Percentiles rank a stretch among this genome's conserved stretches.
Evolutionary conservation across 2,797 vertebrate species (phyloP).

Genomic region (Hozukius guyotensis): DNA sequence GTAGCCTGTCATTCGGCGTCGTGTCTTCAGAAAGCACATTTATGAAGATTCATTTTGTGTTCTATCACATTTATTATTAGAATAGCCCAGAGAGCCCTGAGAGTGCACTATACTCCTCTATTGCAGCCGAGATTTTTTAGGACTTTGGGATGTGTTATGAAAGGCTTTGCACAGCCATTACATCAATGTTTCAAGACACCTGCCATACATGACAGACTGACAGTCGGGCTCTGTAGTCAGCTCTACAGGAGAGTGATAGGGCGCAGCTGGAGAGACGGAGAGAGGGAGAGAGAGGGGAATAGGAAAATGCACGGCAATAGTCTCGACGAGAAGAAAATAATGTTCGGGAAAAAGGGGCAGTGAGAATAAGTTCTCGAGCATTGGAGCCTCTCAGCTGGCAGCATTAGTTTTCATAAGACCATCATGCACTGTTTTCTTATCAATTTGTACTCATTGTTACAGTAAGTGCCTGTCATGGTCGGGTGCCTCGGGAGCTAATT

Average conservation of each 20-base stretch:
- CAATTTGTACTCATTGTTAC: constrained; percentile 76
- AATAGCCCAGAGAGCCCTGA: constrained; percentile 28
- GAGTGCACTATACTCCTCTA: background rate
- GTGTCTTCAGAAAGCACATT: constrained; percentile 41
- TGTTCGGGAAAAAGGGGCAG: background rate
- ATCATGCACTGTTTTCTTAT: constrained; percentile 70
- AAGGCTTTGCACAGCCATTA: constrained; percentile 45
- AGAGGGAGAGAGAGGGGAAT: background rate
- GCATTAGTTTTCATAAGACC: constrained; percentile 71
- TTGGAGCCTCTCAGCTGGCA: constrained; percentile 5
- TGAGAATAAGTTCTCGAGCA: constrained; percentile 1
- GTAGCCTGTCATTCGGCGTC: background rate
- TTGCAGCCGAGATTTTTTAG: constrained; percentile 33
- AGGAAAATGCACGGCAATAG: background rate
- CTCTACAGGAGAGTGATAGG: constrained; percentile 51
- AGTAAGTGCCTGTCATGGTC: constrained; percentile 71
- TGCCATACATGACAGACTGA: constrained; percentile 66
- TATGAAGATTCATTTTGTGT: constrained; percentile 38
- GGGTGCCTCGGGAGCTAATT: constrained; percentile 56
- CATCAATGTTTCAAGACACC: constrained; percentile 70
- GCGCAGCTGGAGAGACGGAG: constrained; percentile 50
- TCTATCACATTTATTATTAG: constrained; percentile 53
- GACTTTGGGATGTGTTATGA: constrained; percentile 21
- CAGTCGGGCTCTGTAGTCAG: constrained; percentile 41
- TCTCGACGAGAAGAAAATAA: background rate